Percentiles rank a stretch among this genome's conserved stretches.
phyloP scores from a whole-genome alignment of 2,797 vertebrate species.

The Balearica regulorum region DNA sequence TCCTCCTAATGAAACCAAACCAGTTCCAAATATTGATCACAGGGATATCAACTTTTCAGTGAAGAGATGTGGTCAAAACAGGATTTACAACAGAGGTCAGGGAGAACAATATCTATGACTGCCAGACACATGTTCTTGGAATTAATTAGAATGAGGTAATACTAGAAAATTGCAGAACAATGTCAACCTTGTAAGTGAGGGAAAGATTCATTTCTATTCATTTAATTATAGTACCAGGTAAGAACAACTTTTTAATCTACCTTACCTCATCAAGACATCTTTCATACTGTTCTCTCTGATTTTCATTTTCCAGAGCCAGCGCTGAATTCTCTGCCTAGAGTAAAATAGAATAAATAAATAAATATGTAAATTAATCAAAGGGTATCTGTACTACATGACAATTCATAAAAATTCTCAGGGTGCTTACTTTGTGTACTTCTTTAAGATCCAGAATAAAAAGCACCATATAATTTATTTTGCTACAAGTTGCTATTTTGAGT shows the following conservation, averaged over 20 bases:
- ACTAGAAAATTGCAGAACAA: slow-evolving; percentile 1
- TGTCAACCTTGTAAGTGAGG: not conserved
- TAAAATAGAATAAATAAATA: slow-evolving; percentile 41
- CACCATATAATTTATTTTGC: slow-evolving; percentile 5
- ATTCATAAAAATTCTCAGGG: not conserved
- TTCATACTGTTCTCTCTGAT: slow-evolving; percentile 91
- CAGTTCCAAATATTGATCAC: not conserved
- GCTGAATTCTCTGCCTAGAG: slow-evolving; percentile 86
- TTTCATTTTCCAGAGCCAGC: slow-evolving; percentile 86
- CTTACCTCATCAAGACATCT: slow-evolving; percentile 92
- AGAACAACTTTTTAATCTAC: not conserved
- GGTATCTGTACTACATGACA: slow-evolving; percentile 22
- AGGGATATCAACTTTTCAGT: not conserved
- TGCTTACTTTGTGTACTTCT: slow-evolving; percentile 21
- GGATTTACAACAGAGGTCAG: not conserved
- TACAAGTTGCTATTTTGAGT: slow-evolving; percentile 47
- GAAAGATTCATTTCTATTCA: not conserved
- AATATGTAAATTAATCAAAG: slow-evolving; percentile 60
- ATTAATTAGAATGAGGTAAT: slow-evolving; percentile 36
- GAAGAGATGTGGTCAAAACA: not conserved
- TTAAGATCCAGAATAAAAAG: slow-evolving; percentile 43
- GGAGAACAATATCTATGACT: not conserved
- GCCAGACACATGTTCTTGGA: slow-evolving; percentile 12
- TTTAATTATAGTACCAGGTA: slow-evolving; percentile 15
- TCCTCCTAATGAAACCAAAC: not conserved